These are phyloP conservation scores for Taurulus bubalis DNA, from an alignment of 2,113 vertebrate genomes.

Conservation along the genomic window DNA sequence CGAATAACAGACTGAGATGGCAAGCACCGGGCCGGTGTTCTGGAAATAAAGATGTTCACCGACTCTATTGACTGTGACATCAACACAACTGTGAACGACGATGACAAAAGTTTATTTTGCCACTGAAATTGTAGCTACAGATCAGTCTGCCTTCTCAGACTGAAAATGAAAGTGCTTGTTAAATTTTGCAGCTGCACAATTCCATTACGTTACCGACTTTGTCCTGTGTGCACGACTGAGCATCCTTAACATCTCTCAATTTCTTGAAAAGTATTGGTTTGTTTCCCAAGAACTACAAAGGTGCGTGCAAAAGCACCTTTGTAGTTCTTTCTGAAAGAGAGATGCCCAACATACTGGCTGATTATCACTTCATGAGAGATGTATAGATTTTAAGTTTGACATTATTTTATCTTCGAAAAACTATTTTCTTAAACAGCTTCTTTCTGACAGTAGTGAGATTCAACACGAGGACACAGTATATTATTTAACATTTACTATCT, in stretches of 20 bases:
- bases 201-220: constrained; percentile 25
- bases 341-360: background rate
- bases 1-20: constrained; percentile 21
- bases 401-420: background rate
- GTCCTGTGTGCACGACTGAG: constrained; percentile 28
- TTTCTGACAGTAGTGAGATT: background rate
- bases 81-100: constrained; percentile 26
- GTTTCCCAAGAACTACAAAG: too few species aligned
- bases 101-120: constrained; percentile 32
- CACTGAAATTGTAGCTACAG: constrained; percentile 11
- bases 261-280: constrained; percentile 26
- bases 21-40: background rate
- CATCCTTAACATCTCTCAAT: constrained; percentile 9
- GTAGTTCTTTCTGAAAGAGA: background rate
- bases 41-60: constrained; percentile 32
- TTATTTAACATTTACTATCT: background rate
- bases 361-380: background rate
- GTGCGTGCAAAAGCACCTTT: background rate
- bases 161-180: constrained; percentile 36
- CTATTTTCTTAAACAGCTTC: background rate
- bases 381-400: background rate
- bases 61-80: constrained; percentile 32
- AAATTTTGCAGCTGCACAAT: constrained; percentile 16
- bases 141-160: constrained; percentile 21
- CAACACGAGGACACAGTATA: background rate